These are phyloP conservation scores for Sebastes glaucus DNA, from an alignment of 2,797 vertebrate species.

Conservation along the genomic window DNA sequence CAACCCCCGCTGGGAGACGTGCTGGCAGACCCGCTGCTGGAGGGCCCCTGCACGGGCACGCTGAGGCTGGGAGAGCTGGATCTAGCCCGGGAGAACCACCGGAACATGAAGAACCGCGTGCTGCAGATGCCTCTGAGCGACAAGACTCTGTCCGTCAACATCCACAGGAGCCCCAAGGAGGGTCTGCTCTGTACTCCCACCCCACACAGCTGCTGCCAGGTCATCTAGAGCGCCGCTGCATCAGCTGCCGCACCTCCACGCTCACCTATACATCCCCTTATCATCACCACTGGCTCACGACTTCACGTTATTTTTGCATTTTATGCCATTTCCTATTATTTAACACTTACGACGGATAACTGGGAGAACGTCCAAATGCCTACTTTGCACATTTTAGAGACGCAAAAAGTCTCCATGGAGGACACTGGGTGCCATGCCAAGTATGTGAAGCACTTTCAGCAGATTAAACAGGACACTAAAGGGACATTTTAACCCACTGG, in stretches of 20 bases:
- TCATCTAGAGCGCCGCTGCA: constrained; percentile 85
- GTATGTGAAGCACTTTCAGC: constrained; percentile 59
- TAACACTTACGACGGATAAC: constrained; percentile 30
- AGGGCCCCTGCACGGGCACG: constrained; percentile 84
- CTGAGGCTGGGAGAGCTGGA: constrained; percentile 86
- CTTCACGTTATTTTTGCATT: constrained; percentile 5
- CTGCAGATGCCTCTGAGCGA: constrained; percentile 98
- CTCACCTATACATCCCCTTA: background rate
- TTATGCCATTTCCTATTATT: constrained; percentile 31
- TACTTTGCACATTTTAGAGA: constrained; percentile 65
- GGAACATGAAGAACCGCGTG: constrained; percentile 93
- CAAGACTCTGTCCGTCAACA: constrained; percentile 98
- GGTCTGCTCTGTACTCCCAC: constrained; percentile 92
- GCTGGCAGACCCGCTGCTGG: constrained; percentile 70
- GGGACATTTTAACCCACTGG: constrained; percentile 32
- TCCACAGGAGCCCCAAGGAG: constrained; percentile 92
- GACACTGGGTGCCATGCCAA: constrained; percentile 43
- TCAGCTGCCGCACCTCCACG: constrained; percentile 22
- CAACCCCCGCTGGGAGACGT: constrained; percentile 65
- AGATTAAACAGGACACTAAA: constrained; percentile 38
- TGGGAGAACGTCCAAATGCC: constrained; percentile 42
- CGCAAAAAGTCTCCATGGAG: constrained; percentile 38
- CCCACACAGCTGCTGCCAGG: constrained; percentile 98
- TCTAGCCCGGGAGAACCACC: constrained; percentile 87
- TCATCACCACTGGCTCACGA: constrained; percentile 7